Evolutionary conservation across 2,113 vertebrate genomes (phyloP).

Genomic region (Balaenoptera acutorostrata): DNA sequence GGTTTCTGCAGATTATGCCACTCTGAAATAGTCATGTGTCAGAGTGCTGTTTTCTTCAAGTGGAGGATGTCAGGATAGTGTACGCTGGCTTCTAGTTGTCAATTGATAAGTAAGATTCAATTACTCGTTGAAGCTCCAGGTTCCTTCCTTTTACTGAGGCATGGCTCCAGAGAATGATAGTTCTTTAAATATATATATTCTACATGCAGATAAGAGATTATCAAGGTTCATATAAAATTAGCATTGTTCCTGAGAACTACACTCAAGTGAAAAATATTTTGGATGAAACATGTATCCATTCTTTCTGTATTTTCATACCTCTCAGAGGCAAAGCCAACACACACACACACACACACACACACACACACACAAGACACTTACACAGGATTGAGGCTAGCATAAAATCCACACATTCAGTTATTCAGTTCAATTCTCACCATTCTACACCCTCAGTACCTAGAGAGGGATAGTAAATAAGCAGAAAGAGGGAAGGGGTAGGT

Average conservation of each 20-base stretch:
- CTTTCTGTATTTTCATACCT: neutral
- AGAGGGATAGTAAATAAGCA: neutral
- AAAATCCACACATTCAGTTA: neutral
- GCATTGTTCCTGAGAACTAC: neutral
- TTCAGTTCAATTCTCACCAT: neutral
- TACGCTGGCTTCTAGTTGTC: neutral
- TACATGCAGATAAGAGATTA: neutral
- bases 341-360: neutral
- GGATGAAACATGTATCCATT: neutral
- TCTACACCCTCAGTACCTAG: neutral
- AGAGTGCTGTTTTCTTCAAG: conserved; percentile 25
- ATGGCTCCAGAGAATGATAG: neutral
- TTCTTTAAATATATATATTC: neutral
- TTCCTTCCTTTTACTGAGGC: neutral
- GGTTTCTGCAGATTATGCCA: neutral
- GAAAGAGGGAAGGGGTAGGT: too few species aligned
- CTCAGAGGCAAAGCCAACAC: neutral
- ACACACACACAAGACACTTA: neutral
- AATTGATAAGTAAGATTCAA: neutral
- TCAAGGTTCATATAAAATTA: neutral
- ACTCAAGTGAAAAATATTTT: neutral
- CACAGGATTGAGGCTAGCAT: neutral
- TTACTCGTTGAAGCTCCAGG: neutral
- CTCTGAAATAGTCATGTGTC: neutral
- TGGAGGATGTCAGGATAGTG: neutral